phyloP scores from a whole-genome alignment of 2,797 vertebrate species.

The Alosa sapidissima region DNA sequence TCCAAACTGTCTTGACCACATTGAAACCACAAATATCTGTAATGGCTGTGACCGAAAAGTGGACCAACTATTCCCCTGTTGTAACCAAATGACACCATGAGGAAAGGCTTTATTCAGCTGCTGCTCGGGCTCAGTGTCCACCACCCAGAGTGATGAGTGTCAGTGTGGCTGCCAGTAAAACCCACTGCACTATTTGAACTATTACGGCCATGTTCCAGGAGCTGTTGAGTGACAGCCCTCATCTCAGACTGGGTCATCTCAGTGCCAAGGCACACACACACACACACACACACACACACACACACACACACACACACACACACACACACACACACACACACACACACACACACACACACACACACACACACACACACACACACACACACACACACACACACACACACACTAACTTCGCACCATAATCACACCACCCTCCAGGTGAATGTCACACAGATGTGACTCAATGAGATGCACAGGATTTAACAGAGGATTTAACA shows the following conservation, averaged over 20 bases:
- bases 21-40: neutral
- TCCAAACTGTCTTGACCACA: neutral
- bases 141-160: neutral
- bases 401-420: neutral
- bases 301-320: neutral
- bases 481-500: slow-evolving; percentile 5
- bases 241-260: neutral
- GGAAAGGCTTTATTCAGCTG: slow-evolving; percentile 9
- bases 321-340: neutral
- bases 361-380: neutral
- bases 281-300: neutral
- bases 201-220: neutral
- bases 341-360: neutral
- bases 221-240: neutral
- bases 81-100: slow-evolving; percentile 13
- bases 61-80: neutral
- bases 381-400: neutral
- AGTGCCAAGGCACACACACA: slow-evolving; percentile 31
- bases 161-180: neutral
- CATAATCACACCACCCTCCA: neutral
- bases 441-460: slow-evolving; percentile 43
- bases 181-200: slow-evolving; percentile 7
- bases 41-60: neutral
- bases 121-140: neutral
- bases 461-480: slow-evolving; percentile 40